A percentile compares a stretch with the other conserved stretches of the same genome.
phyloP scores from a whole-genome alignment of 2,113 vertebrate species.

The Stegostoma tigrinum region DNA sequence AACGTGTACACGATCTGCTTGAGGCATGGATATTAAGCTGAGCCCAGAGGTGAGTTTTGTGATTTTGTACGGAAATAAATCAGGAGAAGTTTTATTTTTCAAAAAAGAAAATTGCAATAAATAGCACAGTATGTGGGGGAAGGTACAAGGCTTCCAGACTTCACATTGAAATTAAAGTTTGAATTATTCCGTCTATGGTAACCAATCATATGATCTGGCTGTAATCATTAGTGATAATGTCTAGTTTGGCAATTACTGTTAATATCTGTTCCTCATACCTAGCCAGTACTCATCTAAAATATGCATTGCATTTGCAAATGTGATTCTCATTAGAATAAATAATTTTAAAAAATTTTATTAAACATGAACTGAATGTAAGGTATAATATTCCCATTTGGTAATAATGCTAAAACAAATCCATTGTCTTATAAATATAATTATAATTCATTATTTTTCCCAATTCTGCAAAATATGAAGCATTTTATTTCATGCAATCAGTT shows the following conservation, averaged over 20 bases:
- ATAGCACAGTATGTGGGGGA: not conserved
- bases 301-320: not conserved
- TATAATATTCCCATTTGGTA: not conserved
- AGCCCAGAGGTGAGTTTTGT: not conserved
- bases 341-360: not conserved
- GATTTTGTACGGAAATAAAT: not conserved
- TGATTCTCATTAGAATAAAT: not conserved
- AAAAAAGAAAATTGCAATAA: constrained; percentile 10
- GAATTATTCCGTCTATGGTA: not conserved
- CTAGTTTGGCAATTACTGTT: not conserved
- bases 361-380: not conserved
- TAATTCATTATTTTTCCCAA: not conserved
- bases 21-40: not conserved
- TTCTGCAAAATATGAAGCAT: not conserved
- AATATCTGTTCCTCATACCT: not conserved
- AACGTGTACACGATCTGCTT: not conserved
- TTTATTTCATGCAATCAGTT: not conserved
- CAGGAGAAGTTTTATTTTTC: not conserved
- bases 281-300: not conserved
- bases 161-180: not conserved
- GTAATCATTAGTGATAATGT: not conserved
- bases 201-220: not conserved
- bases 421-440: not conserved
- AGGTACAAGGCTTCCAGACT: not conserved
- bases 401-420: not conserved